Percentiles rank a stretch among this genome's conserved stretches.
These are phyloP conservation scores for Novumbra hubbsi DNA, from an alignment of 2,797 vertebrate genomes.

Conservation along the genomic window DNA sequence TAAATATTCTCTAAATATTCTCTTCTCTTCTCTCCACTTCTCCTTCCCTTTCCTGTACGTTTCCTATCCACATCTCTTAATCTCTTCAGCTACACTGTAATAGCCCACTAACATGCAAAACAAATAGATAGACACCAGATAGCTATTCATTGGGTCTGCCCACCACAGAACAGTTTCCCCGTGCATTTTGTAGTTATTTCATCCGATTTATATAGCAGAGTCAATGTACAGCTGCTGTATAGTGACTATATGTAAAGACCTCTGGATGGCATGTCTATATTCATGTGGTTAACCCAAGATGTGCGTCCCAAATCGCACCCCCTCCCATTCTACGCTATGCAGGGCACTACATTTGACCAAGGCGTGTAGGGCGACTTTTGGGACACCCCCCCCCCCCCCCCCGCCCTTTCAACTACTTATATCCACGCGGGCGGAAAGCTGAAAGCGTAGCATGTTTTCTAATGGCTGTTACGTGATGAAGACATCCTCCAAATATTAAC, in stretches of 20 bases:
- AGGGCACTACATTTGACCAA: neutral
- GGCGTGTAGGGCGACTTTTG: neutral
- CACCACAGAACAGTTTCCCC: neutral
- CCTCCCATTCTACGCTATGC: too few species aligned
- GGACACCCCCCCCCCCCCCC: neutral
- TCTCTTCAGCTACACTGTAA: neutral
- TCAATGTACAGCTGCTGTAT: too few species aligned
- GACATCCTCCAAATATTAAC: conserved; percentile 47
- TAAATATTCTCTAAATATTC: too few species aligned
- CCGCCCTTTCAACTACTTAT: neutral
- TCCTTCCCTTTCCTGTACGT: neutral
- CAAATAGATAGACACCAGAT: too few species aligned
- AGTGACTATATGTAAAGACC: neutral
- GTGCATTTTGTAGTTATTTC: too few species aligned
- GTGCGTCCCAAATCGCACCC: neutral
- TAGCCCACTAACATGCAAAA: too few species aligned
- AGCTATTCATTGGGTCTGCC: too few species aligned
- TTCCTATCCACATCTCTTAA: neutral
- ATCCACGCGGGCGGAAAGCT: neutral
- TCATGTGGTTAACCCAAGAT: neutral
- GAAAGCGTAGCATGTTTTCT: conserved; percentile 23
- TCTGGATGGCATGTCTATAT: neutral
- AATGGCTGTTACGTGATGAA: conserved; percentile 32
- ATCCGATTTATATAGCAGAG: too few species aligned
- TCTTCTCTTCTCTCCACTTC: neutral